A percentile compares a stretch with the other conserved stretches of the same genome.
phyloP scores from a whole-genome alignment of 2,888 invertebrate genomes.

The Pseudococcus jackbeardsleyi region DNA sequence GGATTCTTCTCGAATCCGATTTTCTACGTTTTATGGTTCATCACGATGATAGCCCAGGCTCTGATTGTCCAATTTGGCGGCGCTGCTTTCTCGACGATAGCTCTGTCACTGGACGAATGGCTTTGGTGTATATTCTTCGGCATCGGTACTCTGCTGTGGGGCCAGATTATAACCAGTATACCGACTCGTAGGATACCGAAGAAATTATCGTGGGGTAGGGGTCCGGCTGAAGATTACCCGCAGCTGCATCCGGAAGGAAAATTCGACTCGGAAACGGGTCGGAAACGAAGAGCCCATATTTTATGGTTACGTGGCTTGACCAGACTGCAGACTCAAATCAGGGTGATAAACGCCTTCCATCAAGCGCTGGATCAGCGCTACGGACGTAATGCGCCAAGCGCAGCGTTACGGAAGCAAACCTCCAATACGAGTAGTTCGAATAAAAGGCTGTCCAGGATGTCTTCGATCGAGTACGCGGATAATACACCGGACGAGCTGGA shows the following conservation, averaged over 20 bases:
- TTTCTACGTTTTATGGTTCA: conserved; percentile 75
- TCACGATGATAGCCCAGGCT: conserved; percentile 74
- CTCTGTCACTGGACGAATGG: conserved; percentile 74
- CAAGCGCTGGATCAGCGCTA: conserved; percentile 62
- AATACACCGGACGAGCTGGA: conserved; percentile 59
- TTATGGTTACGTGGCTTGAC: conserved; percentile 78
- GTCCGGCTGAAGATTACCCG: conserved; percentile 79
- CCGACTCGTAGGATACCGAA: conserved; percentile 74
- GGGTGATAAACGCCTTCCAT: conserved; percentile 67
- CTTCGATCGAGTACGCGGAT: conserved; percentile 64
- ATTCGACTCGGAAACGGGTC: conserved; percentile 56
- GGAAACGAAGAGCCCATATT: conserved; percentile 73
- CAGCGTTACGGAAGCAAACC: conserved; percentile 51
- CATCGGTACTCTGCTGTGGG: conserved; percentile 74
- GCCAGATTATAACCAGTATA: conserved; percentile 74
- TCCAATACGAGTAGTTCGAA: conserved; percentile 61
- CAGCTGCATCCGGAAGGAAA: neutral
- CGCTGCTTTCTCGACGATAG: conserved; percentile 73
- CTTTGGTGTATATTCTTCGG: conserved; percentile 75
- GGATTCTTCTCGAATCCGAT: conserved; percentile 75
- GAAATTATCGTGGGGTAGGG: conserved; percentile 82
- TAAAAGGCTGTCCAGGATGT: conserved; percentile 62
- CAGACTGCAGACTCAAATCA: conserved; percentile 74
- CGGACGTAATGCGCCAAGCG: conserved; percentile 57
- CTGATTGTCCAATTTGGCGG: conserved; percentile 75